A percentile compares a stretch with the other conserved stretches of the same genome.
phyloP scores from a whole-genome alignment of 2,113 vertebrate species.

The Myotis davidii region DNA sequence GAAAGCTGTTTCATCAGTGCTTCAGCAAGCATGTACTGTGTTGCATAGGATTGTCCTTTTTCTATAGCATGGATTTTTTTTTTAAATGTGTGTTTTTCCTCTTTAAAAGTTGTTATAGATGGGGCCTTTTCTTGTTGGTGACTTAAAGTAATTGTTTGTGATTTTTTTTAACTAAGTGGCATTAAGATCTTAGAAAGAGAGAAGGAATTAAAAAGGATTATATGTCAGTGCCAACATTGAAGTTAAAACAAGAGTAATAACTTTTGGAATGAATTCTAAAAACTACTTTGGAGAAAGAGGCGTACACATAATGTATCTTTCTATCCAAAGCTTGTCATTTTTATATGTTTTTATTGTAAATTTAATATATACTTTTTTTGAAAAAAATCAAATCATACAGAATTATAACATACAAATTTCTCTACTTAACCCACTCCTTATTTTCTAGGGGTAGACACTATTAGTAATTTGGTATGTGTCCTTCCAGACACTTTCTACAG shows the following conservation, averaged over 20 bases:
- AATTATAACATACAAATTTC: constrained; percentile 28
- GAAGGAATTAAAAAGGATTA: constrained; percentile 58
- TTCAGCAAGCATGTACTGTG: constrained; percentile 57
- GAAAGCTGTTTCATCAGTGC: constrained; percentile 71
- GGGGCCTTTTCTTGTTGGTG: constrained; percentile 61
- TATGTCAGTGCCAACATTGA: constrained; percentile 66
- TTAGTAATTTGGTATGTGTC: constrained; percentile 40
- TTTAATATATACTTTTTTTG: constrained; percentile 60
- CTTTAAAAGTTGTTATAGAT: constrained; percentile 38
- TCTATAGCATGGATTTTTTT: constrained; percentile 69
- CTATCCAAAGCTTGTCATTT: constrained; percentile 45
- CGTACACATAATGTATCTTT: constrained; percentile 45
- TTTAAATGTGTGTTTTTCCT: constrained; percentile 57
- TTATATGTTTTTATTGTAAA: constrained; percentile 63
- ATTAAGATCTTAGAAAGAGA: constrained; percentile 68
- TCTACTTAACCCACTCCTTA: constrained; percentile 19
- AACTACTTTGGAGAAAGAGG: constrained; percentile 61
- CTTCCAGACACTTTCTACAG: constrained; percentile 44
- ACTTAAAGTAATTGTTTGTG: constrained; percentile 65
- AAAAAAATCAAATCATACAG: constrained; percentile 24
- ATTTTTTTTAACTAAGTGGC: constrained; percentile 64
- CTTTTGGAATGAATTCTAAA: constrained; percentile 52
- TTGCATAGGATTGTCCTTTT: constrained; percentile 68
- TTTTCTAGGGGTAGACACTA: constrained; percentile 48
- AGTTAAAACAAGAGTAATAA: constrained; percentile 67